Base-by-base conservation (phyloP, 2,888 invertebrate species). In the Drosophila mercatorum region DNA sequence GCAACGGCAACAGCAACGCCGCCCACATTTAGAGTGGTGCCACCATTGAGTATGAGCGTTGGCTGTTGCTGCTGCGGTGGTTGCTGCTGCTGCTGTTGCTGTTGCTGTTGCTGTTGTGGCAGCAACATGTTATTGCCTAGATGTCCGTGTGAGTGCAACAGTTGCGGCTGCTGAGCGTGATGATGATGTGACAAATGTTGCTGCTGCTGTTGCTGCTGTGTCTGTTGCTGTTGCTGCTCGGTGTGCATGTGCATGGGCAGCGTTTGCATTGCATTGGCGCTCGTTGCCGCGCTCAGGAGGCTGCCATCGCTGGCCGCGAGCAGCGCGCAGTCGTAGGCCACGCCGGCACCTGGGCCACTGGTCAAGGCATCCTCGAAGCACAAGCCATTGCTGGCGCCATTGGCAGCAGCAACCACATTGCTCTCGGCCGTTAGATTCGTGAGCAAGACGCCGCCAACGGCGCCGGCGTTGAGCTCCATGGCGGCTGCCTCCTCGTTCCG, bases 401-500 rank as follows among this genome's bases (percentile, higher is more conserved):
- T 76, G 61, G 60, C 8, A 7, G 47, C 75, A n/a, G 22, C 46
- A 22, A 47, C 38, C 26, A 44, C 43, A 38, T 38, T 38, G 53
- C 53, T 53, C 8, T 53, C 84, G 3, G 51, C 62, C 1, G 79
- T 52, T 6, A 84, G 61, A 36, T 67, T 85, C 43, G 84, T 67
- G 0, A 84, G 82, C 55, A 84, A 31, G 0, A 84, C 84, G 5
- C 90, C 89, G 10, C 88, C 90, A 0, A 88, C 86, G 10, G 73
- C 81, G 5, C 87, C 90, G 3, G 83, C 89, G 60, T 91, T 91
- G 5, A 92, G 83, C 60, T 92, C 92, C 78, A 92, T 79, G 61
- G 91, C 90, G 0, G 87, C 86, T 1, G 92, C 89, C 70, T 92
- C 92, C 67, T 92, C 96, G 53, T 92, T 92, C 62, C 96, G 94